Evolutionary conservation across 2,888 invertebrate genomes (phyloP).

Genomic region (Aphelenchoides bicaudatus): DNA sequence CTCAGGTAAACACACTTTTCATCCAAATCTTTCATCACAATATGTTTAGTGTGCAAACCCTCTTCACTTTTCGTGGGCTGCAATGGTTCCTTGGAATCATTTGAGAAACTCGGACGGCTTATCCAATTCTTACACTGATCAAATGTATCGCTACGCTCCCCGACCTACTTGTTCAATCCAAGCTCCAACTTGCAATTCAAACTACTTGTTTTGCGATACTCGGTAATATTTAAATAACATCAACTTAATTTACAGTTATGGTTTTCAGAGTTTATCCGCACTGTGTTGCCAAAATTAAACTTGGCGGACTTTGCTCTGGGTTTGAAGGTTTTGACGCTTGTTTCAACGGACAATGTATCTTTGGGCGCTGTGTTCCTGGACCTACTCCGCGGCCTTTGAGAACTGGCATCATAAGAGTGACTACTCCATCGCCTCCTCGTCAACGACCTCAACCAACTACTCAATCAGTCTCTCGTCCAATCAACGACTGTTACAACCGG

Average conservation of each 20-base stretch:
- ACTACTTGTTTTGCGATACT: constrained; percentile 57
- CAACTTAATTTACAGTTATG: too few species aligned
- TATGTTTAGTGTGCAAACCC: constrained; percentile 57
- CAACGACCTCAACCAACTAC: constrained; percentile 25
- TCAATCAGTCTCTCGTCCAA: constrained; percentile 27
- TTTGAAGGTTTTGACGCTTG: constrained; percentile 55
- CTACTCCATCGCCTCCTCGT: constrained; percentile 23
- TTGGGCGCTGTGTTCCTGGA: constrained; percentile 52
- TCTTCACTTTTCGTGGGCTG: constrained; percentile 56
- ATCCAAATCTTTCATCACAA: too few species aligned
- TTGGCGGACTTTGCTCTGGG: constrained; percentile 53
- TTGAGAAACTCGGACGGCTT: constrained; percentile 54
- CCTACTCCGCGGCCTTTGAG: constrained; percentile 39
- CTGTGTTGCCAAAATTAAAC: constrained; percentile 54
- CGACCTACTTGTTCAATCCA: constrained; percentile 50
- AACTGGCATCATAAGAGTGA: too few species aligned
- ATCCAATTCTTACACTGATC: constrained; percentile 58
- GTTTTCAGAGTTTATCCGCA: constrained; percentile 56
- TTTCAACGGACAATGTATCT: constrained; percentile 53
- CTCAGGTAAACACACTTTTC: too few species aligned
- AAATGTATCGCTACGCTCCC: constrained; percentile 59
- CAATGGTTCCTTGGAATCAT: constrained; percentile 56
- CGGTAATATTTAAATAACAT: too few species aligned
- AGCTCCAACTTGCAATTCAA: constrained; percentile 54
- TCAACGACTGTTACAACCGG: constrained; percentile 55